Evolutionary conservation across 2,888 invertebrate genomes (phyloP).

Genomic region (Melitaea athalia): DNA sequence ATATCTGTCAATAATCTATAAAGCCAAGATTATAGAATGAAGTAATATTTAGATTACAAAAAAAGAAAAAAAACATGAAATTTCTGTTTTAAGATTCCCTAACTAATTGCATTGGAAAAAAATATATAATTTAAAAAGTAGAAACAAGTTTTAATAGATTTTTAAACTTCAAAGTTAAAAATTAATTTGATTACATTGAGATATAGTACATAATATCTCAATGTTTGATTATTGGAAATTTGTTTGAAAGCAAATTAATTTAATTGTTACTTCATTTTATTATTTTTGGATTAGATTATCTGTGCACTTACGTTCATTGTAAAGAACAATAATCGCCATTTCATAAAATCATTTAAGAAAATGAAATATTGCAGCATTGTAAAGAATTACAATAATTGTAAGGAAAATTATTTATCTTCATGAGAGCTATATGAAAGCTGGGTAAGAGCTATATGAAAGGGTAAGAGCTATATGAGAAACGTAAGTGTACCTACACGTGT

Average conservation of each 20-base stretch:
- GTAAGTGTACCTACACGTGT: constrained; percentile 3
- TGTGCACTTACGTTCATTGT: neutral
- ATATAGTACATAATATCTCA: too few relatives aligned
- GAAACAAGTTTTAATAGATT: too few relatives aligned
- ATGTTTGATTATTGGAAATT: neutral
- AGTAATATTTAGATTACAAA: neutral
- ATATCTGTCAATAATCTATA: constrained; percentile 96
- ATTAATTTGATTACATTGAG: too few relatives aligned
- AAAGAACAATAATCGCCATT: too few relatives aligned
- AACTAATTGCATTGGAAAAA: neutral
- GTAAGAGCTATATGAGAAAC: neutral
- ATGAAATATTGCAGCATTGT: too few relatives aligned
- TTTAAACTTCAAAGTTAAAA: neutral
- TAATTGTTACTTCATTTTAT: constrained; percentile 6
- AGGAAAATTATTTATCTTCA: too few relatives aligned
- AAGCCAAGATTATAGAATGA: neutral
- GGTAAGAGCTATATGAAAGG: too few relatives aligned
- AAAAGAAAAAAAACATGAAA: neutral
- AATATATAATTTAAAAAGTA: neutral
- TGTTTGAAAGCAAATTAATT: neutral
- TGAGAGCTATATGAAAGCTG: neutral
- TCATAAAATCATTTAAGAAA: too few relatives aligned
- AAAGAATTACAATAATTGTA: too few relatives aligned
- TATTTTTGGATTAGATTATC: neutral
- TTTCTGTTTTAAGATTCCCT: neutral